A percentile compares a stretch with the other conserved stretches of the same genome.
Conservation (phyloP, 2,888 invertebrate species). For the Mesorhabditis belari region DNA sequence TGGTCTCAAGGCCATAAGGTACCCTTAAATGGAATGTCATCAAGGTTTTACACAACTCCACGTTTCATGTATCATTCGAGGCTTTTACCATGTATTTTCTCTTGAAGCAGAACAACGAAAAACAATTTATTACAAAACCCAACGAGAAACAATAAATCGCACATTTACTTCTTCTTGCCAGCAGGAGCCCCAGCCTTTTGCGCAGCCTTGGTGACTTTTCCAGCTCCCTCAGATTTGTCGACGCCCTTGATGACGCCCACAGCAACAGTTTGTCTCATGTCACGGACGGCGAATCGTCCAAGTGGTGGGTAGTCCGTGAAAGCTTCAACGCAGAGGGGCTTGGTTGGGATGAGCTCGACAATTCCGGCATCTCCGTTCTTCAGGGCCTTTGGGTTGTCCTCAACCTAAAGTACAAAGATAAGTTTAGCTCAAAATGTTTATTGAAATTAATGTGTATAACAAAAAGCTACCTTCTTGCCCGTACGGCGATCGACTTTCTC, state of each 20-base stretch:
- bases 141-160: constrained; percentile 19
- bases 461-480: constrained; percentile 87
- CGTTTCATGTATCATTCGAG: too few relatives aligned
- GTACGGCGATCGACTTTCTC: constrained; percentile 91
- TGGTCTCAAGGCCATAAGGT: too few relatives aligned
- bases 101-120: too few relatives aligned
- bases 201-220: constrained; percentile 95
- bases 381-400: constrained; percentile 65
- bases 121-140: background rate
- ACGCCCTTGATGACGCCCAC: constrained; percentile 62
- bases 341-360: constrained; percentile 81
- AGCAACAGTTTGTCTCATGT: constrained; percentile 95
- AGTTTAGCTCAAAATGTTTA: too few relatives aligned
- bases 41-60: too few relatives aligned
- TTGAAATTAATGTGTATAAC: too few relatives aligned
- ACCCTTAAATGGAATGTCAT: too few relatives aligned
- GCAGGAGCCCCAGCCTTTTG: constrained; percentile 72
- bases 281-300: constrained; percentile 93
- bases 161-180: constrained; percentile 40
- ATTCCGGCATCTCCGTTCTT: constrained; percentile 96
- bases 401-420: too few relatives aligned
- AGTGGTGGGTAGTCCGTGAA: constrained; percentile 96
- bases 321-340: constrained; percentile 96
- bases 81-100: too few relatives aligned
- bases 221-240: constrained; percentile 74